Evolutionary conservation across 37 sponge, comb jelly and placozoan genomes (phyloP).

Genomic region (Tethya wilhelma): DNA sequence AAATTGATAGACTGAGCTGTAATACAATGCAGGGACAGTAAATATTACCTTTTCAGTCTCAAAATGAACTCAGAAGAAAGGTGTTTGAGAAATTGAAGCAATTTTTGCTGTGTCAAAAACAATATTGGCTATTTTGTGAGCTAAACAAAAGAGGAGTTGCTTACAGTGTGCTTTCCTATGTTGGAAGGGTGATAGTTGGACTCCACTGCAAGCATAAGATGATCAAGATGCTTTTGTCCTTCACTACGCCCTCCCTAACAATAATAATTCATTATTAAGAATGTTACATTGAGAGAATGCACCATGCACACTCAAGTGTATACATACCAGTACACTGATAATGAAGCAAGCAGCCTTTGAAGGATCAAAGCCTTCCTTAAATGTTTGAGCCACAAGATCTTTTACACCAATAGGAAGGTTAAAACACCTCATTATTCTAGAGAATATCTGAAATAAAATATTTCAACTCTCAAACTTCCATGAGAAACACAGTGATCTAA

Average conservation of each 20-base stretch:
- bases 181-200: constrained; percentile 94
- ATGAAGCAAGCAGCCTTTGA: constrained; percentile 27
- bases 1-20: too few relatives aligned
- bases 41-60: constrained; percentile 61
- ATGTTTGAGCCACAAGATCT: not conserved
- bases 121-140: not conserved
- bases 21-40: too few relatives aligned
- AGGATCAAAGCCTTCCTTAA: constrained; percentile 2
- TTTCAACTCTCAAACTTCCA: not conserved
- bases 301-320: not conserved
- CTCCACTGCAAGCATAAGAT: constrained; percentile 77
- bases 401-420: constrained; percentile 76
- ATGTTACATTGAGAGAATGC: too few relatives aligned
- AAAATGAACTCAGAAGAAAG: constrained; percentile 39
- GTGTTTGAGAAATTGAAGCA: constrained; percentile 46
- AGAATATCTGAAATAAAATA: constrained; percentile 70
- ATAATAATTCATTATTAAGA: too few relatives aligned
- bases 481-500: not conserved
- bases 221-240: constrained; percentile 65
- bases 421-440: constrained; percentile 67
- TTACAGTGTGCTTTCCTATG: constrained; percentile 75
- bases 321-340: constrained; percentile 68
- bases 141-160: not conserved
- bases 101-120: constrained; percentile 32
- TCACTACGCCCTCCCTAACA: constrained; percentile 58